Conservation (phyloP, 2,888 invertebrate genomes). For the Lithophane semibrunnea region DNA sequence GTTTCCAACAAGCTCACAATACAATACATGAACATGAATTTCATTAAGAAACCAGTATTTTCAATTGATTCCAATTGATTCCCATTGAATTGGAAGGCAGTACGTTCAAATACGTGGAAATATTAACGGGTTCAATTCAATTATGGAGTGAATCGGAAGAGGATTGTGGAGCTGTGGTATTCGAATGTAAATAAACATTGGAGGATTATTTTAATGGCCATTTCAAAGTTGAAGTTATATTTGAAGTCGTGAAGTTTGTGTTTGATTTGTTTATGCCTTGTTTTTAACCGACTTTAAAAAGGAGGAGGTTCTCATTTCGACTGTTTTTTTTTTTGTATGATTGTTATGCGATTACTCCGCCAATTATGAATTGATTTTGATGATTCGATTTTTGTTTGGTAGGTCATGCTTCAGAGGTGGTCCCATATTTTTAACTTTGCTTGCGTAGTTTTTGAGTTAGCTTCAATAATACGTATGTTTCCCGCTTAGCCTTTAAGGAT, state of each 20-base stretch:
- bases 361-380: no score
- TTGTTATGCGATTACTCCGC: no score
- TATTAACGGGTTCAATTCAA: slow-evolving; percentile 56
- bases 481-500: no score
- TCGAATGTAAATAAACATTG: slow-evolving; percentile 44
- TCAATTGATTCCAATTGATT: slow-evolving; percentile 40
- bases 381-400: no score
- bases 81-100: slow-evolving; percentile 38
- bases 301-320: no score
- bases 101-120: slow-evolving; percentile 50
- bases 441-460: no score
- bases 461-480: no score
- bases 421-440: no score
- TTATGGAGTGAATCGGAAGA: slow-evolving; percentile 37
- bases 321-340: no score
- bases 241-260: not conserved
- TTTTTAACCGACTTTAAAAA: not conserved
- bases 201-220: slow-evolving; percentile 17
- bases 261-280: not conserved
- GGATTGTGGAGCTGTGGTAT: slow-evolving; percentile 31
- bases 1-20: not conserved
- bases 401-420: no score
- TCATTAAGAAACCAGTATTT: slow-evolving; percentile 39
- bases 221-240: slow-evolving; percentile 4
- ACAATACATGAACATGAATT: slow-evolving; percentile 28